A percentile compares a stretch with the other conserved stretches of the same genome.
phyloP scores from a whole-genome alignment of 2,113 vertebrate genomes.

The Pachypanchax playfairii region DNA sequence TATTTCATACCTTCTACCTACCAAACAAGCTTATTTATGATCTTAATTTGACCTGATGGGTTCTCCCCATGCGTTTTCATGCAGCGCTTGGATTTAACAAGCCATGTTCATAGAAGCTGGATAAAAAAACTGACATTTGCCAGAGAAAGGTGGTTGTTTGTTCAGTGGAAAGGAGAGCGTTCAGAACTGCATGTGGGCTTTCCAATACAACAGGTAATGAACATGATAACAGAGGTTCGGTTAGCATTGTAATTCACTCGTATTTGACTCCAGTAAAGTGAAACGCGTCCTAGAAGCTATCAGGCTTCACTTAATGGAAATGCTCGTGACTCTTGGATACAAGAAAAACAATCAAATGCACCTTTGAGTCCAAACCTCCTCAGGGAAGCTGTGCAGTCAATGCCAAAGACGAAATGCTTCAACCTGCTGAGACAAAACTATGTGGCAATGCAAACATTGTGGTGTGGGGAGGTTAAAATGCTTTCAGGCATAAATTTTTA shows the following conservation, averaged over 20 bases:
- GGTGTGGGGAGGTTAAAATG: too few relatives aligned
- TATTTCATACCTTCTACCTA: conserved; percentile 50
- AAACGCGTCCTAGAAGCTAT: conserved; percentile 42
- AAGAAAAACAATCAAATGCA: conserved; percentile 56
- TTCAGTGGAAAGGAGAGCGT: conserved; percentile 8
- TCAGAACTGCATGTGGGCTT: conserved; percentile 28
- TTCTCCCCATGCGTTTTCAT: conserved; percentile 12
- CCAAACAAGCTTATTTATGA: conserved; percentile 49
- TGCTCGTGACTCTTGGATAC: conserved; percentile 52
- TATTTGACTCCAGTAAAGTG: conserved; percentile 43
- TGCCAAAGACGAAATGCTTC: conserved; percentile 41
- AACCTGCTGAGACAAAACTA: conserved; percentile 34
- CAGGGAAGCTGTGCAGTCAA: conserved; percentile 56
- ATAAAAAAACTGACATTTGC: conserved; percentile 40
- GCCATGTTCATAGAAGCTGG: conserved; percentile 38
- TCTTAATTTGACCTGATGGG: conserved; percentile 53
- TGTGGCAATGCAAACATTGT: not conserved
- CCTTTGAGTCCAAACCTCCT: conserved; percentile 42
- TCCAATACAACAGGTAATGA: conserved; percentile 69
- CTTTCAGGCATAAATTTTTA: too few relatives aligned
- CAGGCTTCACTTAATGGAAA: conserved; percentile 55
- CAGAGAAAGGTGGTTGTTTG: conserved; percentile 17
- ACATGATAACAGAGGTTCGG: conserved; percentile 67
- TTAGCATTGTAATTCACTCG: conserved; percentile 41
- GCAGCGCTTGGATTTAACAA: conserved; percentile 25